Percentiles rank a stretch among this genome's conserved stretches.
Evolutionary conservation across 30 jellyfish, hydroid and myxozoan genomes (phyloP).

Genomic region (Aurelia sp.): DNA sequence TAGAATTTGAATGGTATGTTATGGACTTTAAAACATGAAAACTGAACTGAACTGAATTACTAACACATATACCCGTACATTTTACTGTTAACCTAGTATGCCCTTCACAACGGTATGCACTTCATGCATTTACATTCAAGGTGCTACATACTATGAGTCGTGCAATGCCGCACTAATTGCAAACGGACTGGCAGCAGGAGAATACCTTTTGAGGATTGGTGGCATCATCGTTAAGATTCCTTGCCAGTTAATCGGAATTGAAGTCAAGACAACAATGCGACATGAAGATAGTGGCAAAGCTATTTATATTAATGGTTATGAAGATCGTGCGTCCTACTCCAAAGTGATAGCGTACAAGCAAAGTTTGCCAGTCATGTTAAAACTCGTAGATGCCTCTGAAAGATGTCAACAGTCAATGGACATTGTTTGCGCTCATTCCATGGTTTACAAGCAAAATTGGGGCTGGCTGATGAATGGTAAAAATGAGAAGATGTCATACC

Average conservation of each 20-base stretch:
- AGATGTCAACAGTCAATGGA: conserved; percentile 43
- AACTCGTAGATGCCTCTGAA: conserved; percentile 22
- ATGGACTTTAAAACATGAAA: too few species aligned
- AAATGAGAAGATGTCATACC: conserved; percentile 16
- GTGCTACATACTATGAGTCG: too few species aligned
- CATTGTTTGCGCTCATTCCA: not conserved
- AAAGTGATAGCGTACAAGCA: not conserved
- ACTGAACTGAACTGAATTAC: too few species aligned
- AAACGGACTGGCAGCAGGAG: too few species aligned
- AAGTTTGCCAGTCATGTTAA: not conserved
- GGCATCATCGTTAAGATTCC: not conserved
- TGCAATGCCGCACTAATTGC: too few species aligned
- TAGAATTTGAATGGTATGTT: too few species aligned
- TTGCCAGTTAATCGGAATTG: not conserved
- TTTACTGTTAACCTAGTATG: too few species aligned
- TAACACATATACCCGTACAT: too few species aligned
- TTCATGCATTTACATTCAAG: too few species aligned
- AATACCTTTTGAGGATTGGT: too few species aligned
- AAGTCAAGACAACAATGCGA: conserved; percentile 6
- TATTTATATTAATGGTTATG: conserved; percentile 9
- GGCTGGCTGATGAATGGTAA: conserved; percentile 14
- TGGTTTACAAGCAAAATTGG: not conserved
- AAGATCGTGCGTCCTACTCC: conserved; percentile 8
- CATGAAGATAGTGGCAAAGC: conserved; percentile 26
- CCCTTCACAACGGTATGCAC: too few species aligned